Evolutionary conservation across 1,140 invertebrate species (phyloP), one percentile per base, ranked within the genome.

Genomic region (Condylostylus longicornis): DNA sequence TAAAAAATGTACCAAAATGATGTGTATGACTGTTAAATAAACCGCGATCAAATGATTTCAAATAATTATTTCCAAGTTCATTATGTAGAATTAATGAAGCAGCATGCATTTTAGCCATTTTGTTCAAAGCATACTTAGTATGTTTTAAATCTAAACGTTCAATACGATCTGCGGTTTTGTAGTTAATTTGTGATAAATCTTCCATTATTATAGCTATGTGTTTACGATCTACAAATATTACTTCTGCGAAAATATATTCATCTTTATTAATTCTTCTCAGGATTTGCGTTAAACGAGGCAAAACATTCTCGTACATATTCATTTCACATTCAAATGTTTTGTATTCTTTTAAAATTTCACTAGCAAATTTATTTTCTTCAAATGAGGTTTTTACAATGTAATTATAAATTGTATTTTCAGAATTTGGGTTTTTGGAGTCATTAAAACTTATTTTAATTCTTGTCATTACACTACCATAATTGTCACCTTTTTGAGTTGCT

Each of bases 41-140:
- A 0, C 56, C 56, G 1, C 56, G 44, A 42, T 58, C 56, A 18
- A 46, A 59, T 7, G 32, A 34, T 34, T 56, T 52, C 4, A 58
- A 31, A 12, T 18, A 33, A 9, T 49, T 42, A 1, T 32, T 33
- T 5, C 46, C 28, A n/a, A 50, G 45, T 31, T 59, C 52, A 38
- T 59, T 56, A 4, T 14, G 9, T 1, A 59, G 19, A 1, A 54
- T 49, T 0, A 52, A 50, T 0, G 70, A 70, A 2, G 62, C 49
- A 0, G 70, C 72, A 43, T 76, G 74, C 46, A 73, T 66, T 43
- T 53, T 67, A 1, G 67, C 72, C 37, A 75, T 39, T 39, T 69
- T 66, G 2, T 58, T 50, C 7, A 75, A 44, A 3, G 71, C 66
- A 3, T 71, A 36, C 35, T 64, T 48, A 9, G 51, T 55, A 40